These are phyloP conservation scores for Scortum barcoo DNA, from an alignment of 2,113 vertebrate genomes.

Conservation along the genomic window DNA sequence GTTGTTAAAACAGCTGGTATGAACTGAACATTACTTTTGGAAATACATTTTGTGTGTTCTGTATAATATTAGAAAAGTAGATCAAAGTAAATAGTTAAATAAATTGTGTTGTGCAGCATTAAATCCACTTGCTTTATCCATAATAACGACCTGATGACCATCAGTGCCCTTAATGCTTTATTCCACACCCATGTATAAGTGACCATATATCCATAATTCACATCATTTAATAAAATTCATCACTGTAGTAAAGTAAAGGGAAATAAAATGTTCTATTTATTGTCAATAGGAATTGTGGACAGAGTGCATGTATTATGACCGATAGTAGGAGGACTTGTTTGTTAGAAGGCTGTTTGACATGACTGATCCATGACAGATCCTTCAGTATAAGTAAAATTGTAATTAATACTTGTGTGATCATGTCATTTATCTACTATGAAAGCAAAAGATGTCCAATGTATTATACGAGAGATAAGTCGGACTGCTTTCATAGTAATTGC, in stretches of 20 bases:
- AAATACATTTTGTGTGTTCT: background rate
- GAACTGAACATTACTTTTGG: background rate
- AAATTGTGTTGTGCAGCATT: background rate
- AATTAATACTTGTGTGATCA: background rate
- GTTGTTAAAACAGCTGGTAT: background rate
- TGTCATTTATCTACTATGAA: background rate
- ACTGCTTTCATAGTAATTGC: background rate
- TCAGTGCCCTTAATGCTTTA: background rate
- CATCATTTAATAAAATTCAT: background rate
- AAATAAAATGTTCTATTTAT: too few relatives aligned
- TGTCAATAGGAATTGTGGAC: background rate
- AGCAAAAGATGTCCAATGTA: background rate
- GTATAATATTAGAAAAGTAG: background rate
- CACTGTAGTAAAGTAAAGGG: too few relatives aligned
- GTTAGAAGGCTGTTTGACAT: background rate
- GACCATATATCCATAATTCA: too few relatives aligned
- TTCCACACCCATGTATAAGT: background rate
- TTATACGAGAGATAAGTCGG: background rate
- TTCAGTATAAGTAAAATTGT: background rate
- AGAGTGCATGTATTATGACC: background rate
- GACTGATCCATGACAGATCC: background rate
- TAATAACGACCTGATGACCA: background rate
- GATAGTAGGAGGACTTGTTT: background rate
- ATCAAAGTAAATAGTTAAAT: background rate
- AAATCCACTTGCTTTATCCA: background rate